Evolutionary conservation across 2,888 invertebrate species (phyloP).

Genomic region (Lasioglossum vierecki): DNA sequence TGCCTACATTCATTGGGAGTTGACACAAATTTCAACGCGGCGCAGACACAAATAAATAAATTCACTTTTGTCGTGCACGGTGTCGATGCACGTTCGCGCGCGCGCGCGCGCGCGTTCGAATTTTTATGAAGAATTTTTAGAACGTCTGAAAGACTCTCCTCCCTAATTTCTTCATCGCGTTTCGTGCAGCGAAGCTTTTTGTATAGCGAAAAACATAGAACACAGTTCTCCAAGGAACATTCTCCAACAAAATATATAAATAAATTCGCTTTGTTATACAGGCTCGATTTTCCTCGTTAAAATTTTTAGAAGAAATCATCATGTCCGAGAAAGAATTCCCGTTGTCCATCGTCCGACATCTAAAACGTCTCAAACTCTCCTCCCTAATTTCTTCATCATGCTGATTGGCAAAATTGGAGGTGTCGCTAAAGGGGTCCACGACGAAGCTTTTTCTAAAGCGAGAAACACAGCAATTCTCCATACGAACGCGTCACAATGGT

Average conservation of each 20-base stretch:
- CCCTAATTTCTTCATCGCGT: too few relatives aligned
- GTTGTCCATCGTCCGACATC: not conserved
- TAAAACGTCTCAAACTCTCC: not conserved
- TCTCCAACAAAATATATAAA: not conserved
- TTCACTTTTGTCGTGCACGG: not conserved
- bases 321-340: not conserved
- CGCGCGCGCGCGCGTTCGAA: too few relatives aligned
- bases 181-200: too few relatives aligned
- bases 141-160: too few relatives aligned
- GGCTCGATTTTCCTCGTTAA: too few relatives aligned
- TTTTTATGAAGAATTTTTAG: too few relatives aligned
- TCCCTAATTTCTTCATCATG: not conserved
- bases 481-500: slow-evolving; percentile 18
- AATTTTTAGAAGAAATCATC: not conserved
- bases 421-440: not conserved
- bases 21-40: not conserved
- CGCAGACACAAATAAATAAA: not conserved
- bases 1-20: not conserved
- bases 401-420: slow-evolving; percentile 9
- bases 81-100: not conserved
- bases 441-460: not conserved
- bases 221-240: too few relatives aligned
- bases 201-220: too few relatives aligned
- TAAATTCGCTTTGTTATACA: not conserved
- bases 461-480: slow-evolving; percentile 2